Evolutionary conservation across 2,888 invertebrate genomes (phyloP).

Genomic region (Linnaemya vulpina): DNA sequence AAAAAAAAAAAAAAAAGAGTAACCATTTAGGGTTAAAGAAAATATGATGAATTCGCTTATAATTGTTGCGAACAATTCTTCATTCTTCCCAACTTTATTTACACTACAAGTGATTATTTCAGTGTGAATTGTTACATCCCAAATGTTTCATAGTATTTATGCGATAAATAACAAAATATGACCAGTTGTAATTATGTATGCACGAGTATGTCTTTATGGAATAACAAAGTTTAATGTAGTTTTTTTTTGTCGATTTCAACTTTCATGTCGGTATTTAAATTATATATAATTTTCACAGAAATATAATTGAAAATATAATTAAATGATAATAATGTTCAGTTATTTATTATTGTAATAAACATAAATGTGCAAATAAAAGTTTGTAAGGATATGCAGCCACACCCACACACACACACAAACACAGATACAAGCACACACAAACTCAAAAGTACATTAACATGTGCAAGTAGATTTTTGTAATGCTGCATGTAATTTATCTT

Average conservation of each 20-base stretch:
- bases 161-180: conserved; percentile 24
- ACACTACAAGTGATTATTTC: not conserved
- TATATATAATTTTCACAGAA: conserved; percentile 35
- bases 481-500: not conserved
- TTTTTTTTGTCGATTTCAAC: not conserved
- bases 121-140: no score
- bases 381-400: not conserved
- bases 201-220: not conserved
- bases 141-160: not conserved
- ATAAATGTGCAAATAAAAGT: not conserved
- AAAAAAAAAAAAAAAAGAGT: no score
- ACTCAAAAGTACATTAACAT: conserved; percentile 15
- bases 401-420: not conserved
- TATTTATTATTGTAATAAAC: conserved; percentile 30
- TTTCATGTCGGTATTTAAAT: conserved; percentile 22
- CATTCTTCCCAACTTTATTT: not conserved
- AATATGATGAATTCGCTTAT: no score
- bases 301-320: conserved; percentile 57
- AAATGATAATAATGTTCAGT: conserved; percentile 45
- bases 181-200: not conserved
- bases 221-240: not conserved
- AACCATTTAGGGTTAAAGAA: no score
- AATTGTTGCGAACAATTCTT: no score
- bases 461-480: conserved; percentile 2
- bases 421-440: not conserved